Conservation (phyloP, 1,140 invertebrate species). For the Drosophila sucinea region DNA sequence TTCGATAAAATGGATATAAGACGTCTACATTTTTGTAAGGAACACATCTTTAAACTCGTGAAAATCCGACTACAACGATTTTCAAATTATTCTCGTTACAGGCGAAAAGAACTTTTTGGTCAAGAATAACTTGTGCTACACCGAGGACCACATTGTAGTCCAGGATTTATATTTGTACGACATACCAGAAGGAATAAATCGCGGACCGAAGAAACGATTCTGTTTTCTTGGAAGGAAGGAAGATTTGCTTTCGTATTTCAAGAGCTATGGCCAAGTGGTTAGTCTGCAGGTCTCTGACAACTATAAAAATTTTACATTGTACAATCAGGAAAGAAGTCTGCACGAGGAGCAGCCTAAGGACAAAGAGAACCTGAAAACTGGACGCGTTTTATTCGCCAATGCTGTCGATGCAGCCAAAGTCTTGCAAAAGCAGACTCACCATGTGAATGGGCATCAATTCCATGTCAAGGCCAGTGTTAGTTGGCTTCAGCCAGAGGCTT, state of each 20-base stretch:
- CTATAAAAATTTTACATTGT: not conserved
- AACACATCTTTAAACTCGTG: too few relatives aligned
- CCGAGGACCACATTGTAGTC: constrained; percentile 62
- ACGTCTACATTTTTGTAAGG: too few relatives aligned
- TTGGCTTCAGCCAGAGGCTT: constrained; percentile 65
- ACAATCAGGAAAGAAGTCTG: too few relatives aligned
- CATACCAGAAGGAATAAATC: constrained; percentile 38
- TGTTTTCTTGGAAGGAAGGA: constrained; percentile 17
- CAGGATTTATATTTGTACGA: constrained; percentile 43
- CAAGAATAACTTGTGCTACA: constrained; percentile 49
- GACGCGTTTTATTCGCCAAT: constrained; percentile 38
- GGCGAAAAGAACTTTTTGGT: constrained; percentile 38
- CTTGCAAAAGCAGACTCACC: constrained; percentile 27
- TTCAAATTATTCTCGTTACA: not conserved
- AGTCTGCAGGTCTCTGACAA: constrained; percentile 18
- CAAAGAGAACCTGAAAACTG: constrained; percentile 2
- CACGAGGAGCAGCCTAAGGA: not conserved
- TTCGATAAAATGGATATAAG: too few relatives aligned
- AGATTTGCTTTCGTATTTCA: constrained; percentile 31
- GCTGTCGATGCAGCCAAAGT: constrained; percentile 45
- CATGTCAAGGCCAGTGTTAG: constrained; percentile 50
- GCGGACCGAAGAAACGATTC: not conserved
- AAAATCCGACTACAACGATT: too few relatives aligned
- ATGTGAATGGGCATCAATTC: constrained; percentile 24
- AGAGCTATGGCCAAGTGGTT: constrained; percentile 40